These are phyloP conservation scores for Leucoptera coffeella DNA, from an alignment of 2,888 invertebrate genomes.

Conservation along the genomic window DNA sequence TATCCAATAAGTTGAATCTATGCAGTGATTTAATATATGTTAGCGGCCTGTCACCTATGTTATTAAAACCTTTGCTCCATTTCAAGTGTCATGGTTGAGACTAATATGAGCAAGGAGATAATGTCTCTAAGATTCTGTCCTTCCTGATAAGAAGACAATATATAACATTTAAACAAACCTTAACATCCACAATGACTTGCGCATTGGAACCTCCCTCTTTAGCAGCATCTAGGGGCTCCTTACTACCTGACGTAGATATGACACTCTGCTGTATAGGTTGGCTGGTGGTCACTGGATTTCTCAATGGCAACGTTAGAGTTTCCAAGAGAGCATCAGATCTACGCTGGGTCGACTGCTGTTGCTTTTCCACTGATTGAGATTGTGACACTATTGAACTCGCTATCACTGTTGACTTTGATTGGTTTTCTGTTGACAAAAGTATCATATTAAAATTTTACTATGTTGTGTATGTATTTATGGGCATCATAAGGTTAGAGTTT, in stretches of 20 bases:
- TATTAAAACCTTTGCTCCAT: no score
- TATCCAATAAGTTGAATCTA: no score
- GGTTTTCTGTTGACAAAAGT: conserved; percentile 15
- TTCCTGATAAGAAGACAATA: no score
- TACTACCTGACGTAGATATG: conserved; percentile 28
- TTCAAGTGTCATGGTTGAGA: no score
- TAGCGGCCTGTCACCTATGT: no score
- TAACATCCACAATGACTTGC: conserved; percentile 30
- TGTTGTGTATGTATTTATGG: no score
- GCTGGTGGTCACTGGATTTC: conserved; percentile 24
- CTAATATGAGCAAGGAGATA: no score
- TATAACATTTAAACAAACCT: no score
- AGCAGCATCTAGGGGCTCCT: conserved; percentile 26
- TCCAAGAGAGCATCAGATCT: conserved; percentile 39
- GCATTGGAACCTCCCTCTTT: conserved; percentile 26
- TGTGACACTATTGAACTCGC: conserved; percentile 32
- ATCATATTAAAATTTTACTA: not conserved
- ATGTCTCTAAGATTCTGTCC: no score
- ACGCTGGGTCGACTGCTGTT: conserved; percentile 28
- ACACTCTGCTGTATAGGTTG: no score
- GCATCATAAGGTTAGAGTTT: no score
- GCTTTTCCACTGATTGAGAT: conserved; percentile 30
- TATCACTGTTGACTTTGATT: conserved; percentile 35
- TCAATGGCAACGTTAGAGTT: conserved; percentile 33
- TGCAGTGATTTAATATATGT: no score